phyloP scores from a whole-genome alignment of 37 sponge, comb jelly and placozoan genomes.

The Hexactinellida sp. region DNA sequence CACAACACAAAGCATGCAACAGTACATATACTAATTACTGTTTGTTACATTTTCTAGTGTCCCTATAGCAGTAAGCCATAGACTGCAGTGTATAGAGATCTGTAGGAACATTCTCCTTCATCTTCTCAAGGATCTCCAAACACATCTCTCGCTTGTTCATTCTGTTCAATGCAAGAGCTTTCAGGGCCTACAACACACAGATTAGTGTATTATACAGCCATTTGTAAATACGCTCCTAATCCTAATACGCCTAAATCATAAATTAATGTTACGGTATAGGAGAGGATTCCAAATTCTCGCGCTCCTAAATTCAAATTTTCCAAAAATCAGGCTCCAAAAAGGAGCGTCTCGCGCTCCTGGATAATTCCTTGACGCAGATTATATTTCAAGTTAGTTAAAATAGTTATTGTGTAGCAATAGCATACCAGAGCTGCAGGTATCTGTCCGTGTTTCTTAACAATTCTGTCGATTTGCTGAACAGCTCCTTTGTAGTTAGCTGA shows the following conservation, averaged over 20 bases:
- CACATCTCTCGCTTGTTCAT: constrained; percentile 48
- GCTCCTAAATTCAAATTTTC: too few relatives aligned
- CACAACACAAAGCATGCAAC: too few relatives aligned
- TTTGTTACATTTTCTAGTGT: constrained; percentile 59
- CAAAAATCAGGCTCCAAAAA: too few relatives aligned
- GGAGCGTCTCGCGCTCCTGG: too few relatives aligned
- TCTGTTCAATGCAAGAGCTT: constrained; percentile 70
- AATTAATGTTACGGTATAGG: too few relatives aligned
- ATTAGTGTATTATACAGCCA: too few relatives aligned
- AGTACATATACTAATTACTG: too few relatives aligned
- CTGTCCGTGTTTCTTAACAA: constrained; percentile 75
- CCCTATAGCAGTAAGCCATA: constrained; percentile 67
- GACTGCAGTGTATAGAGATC: constrained; percentile 85
- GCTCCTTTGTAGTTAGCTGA: constrained; percentile 88
- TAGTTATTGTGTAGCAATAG: neutral
- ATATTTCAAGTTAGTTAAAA: neutral
- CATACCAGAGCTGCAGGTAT: constrained; percentile 65
- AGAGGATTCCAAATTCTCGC: too few relatives aligned
- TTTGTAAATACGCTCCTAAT: too few relatives aligned
- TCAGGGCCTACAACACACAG: constrained; percentile 60
- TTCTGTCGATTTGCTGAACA: constrained; percentile 74
- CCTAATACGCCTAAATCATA: too few relatives aligned
- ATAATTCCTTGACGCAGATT: too few relatives aligned
- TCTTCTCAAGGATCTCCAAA: constrained; percentile 26
- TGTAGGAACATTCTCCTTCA: constrained; percentile 30